Base-by-base conservation (phyloP, 2,888 invertebrate genomes). In the Lochmaea capreae region DNA sequence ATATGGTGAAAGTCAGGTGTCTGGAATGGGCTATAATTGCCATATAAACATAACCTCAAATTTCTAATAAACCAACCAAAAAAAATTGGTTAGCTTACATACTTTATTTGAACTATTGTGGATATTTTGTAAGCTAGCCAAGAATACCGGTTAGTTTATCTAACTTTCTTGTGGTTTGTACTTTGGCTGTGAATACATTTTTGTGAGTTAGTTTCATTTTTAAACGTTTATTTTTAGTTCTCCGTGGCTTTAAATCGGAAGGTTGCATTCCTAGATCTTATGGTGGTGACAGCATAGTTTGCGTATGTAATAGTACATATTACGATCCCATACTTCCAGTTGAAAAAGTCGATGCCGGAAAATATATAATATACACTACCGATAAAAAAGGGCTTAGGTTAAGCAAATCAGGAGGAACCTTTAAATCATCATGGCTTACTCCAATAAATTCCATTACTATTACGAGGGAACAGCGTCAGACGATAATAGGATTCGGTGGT, bases 401-500 rank as follows among this genome's bases (percentile, higher is more conserved):
- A 18, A n/a, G 26, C 2, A 66, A 66, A 59, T 58, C 18, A 11
- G 46, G 39, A 26, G 68, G 61, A 49, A n/a, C n/a, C 12, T 33
- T 68, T n/a, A 14, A 14, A n/a, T 18, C 66, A 1, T 6, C 43
- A 10, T 33, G 33, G 6, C 11, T 2, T 6, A 49, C 4, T 11
- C 9, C 33, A 14, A 22, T 14, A 68, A 52, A 49, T 16, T 16
- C n/a, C 4, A 61, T 49, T 33, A 61, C 10, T 2, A n/a, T 68
- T 16, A 66, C 68, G 8, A 26, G 1, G 2, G 26, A n/a, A 33
- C 74, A 59, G 6, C 91, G 88, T 81, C 97, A 97, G 85, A 88
- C 83, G 39, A 93, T 97, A 26, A 85, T 91, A 75, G 97, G 97
- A 0, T 97, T 95, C 84, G 97, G 97, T 0, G 97, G 95, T 0